Percentiles rank a stretch among this genome's conserved stretches.
Evolutionary conservation across 1,140 invertebrate genomes (phyloP).

Genomic region (Papilio xuthus): DNA sequence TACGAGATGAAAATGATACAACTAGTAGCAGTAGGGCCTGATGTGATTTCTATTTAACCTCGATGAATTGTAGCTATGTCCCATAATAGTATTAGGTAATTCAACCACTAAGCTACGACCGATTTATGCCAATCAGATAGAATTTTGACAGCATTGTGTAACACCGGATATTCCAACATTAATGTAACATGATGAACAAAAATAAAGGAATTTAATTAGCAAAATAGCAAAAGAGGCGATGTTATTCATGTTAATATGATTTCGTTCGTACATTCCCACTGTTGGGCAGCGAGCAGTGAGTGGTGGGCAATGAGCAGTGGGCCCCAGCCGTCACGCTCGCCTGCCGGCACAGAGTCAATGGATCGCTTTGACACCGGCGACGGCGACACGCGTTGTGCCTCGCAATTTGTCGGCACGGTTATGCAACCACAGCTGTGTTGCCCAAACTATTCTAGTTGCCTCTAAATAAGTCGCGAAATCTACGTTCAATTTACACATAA

Average conservation of each 20-base stretch:
- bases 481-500: too few species aligned
- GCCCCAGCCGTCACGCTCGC: slow-evolving; percentile 50
- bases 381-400: slow-evolving; percentile 72
- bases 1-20: too few species aligned
- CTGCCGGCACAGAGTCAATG: slow-evolving; percentile 60
- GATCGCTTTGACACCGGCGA: slow-evolving; percentile 61
- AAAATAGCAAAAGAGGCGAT: not conserved
- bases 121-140: not conserved
- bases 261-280: slow-evolving; percentile 5
- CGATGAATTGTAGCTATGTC: too few species aligned
- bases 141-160: slow-evolving; percentile 12
- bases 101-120: not conserved
- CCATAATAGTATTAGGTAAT: too few species aligned
- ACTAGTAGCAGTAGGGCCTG: too few species aligned
- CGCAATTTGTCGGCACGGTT: slow-evolving; percentile 72
- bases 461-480: too few species aligned
- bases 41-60: too few species aligned
- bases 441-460: slow-evolving; percentile 46
- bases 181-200: slow-evolving; percentile 7
- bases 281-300: slow-evolving; percentile 33
- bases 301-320: slow-evolving; percentile 42
- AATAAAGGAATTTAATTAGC: slow-evolving; percentile 10
- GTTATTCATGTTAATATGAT: slow-evolving; percentile 19
- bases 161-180: not conserved
- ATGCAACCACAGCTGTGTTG: slow-evolving; percentile 72